Evolutionary conservation across 2,888 invertebrate genomes (phyloP), one percentile per base, ranked within the genome.

Genomic region (Eilema sororculum): DNA sequence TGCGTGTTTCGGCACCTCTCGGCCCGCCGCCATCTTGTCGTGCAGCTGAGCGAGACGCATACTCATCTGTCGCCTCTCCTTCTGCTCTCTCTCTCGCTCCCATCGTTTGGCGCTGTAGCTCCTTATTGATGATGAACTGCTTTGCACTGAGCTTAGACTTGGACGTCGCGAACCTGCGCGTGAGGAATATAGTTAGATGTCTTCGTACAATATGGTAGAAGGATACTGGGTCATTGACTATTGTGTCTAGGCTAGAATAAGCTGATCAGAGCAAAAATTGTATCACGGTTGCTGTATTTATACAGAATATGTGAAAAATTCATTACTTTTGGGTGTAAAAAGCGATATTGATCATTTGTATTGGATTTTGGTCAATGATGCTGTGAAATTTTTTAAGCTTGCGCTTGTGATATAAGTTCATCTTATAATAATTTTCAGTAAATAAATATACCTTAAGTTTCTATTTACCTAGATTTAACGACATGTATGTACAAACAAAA

Each of bases 131-230:
- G 97, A 98, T 83, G 97, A 97, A 89, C 97, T 97, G 96, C 98
- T 98, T 90, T 98, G 98, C 85, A 98, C 96, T 78, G 98, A 98
- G 81, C 97, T 97, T 96, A 98, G 95, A 96, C 98, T 98, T 95
- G 98, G 98, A 96, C 98, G 97, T 96, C 98, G 96, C 89, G 98
- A 98, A 96, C 98, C 98, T 98, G 93, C 16, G 79, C n/a, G 78
- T 80, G 72, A 76, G 59, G 60, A 33, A 76, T 10, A 59, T 28
- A 66, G 67, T 82, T 77, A 81, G 72, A 62, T 68, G 22, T 65
- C 72, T 59, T 67, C 57, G 52, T 59, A 46, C 8, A 22, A n/a
- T 24, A 62, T 20, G n/a, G 71, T 65, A 30, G 46, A 8, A n/a
- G n/a, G 52, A 20, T 46, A 16, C 46, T 20, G n/a, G 9, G 52